phyloP scores from a whole-genome alignment of 30 jellyfish, hydroid and myxozoan genomes.

The Aurelia aurita complex sp. Pacific region DNA sequence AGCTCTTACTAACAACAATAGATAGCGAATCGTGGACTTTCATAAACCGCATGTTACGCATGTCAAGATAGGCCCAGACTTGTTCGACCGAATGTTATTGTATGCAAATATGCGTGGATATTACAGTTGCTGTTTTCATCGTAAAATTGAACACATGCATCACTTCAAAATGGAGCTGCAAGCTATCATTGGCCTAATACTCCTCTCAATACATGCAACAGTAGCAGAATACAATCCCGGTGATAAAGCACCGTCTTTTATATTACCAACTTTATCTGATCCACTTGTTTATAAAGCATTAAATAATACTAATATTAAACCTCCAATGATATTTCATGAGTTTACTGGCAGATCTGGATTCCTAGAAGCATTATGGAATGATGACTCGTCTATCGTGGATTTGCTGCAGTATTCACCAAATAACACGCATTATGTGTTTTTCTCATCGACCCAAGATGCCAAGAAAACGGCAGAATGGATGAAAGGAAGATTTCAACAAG shows the following conservation, averaged over 20 bases:
- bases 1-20: too few species aligned
- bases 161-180: not conserved
- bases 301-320: conserved; percentile 74
- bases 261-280: conserved; percentile 80
- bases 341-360: conserved; percentile 88
- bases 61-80: too few species aligned
- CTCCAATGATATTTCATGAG: conserved; percentile 97
- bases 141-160: too few species aligned
- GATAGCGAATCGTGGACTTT: too few species aligned
- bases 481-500: conserved; percentile 75
- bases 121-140: too few species aligned
- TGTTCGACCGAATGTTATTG: too few species aligned
- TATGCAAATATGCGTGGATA: too few species aligned
- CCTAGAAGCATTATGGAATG: conserved; percentile 92
- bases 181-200: not conserved
- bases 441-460: conserved; percentile 84
- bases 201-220: not conserved
- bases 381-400: conserved; percentile 80
- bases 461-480: conserved; percentile 90
- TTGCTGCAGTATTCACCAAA: conserved; percentile 86
- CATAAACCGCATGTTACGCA: too few species aligned
- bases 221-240: conserved; percentile 77
- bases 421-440: conserved; percentile 88
- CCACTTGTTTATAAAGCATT: conserved; percentile 88
- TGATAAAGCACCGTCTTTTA: conserved; percentile 92